Evolutionary conservation across 2,113 vertebrate species (phyloP).

Genomic region (Kryptolebias marmoratus): DNA sequence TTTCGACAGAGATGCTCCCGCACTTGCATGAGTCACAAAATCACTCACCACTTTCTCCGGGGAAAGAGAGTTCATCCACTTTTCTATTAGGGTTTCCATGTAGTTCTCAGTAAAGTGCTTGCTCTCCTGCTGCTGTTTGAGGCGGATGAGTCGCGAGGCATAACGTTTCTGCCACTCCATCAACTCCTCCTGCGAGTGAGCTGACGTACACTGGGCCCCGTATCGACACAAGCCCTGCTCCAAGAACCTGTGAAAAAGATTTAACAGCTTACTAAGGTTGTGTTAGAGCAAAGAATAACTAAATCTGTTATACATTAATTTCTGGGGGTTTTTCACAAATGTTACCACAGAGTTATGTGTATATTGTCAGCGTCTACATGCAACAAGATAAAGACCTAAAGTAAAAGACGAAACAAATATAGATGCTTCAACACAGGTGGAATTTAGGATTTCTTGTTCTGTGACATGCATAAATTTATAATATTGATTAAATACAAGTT

Average conservation of each 20-base stretch:
- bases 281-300: background rate
- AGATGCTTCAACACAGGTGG: background rate
- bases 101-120: slow-evolving; percentile 96
- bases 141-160: slow-evolving; percentile 90
- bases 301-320: background rate
- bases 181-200: slow-evolving; percentile 97
- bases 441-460: background rate
- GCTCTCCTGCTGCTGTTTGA: slow-evolving; percentile 97
- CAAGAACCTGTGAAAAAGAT: slow-evolving; percentile 84
- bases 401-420: too few relatives aligned
- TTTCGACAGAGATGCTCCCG: background rate
- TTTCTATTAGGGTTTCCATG: slow-evolving; percentile 98
- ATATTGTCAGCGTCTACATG: background rate
- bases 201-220: slow-evolving; percentile 97
- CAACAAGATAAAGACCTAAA: background rate
- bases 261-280: slow-evolving; percentile 9
- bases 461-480: too few relatives aligned
- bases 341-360: too few relatives aligned
- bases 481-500: too few relatives aligned
- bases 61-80: slow-evolving; percentile 98
- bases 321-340: background rate
- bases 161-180: slow-evolving; percentile 98
- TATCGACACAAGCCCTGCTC: slow-evolving; percentile 98
- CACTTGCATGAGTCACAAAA: slow-evolving; percentile 6
- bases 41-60: slow-evolving; percentile 95